phyloP scores from a whole-genome alignment of 2,113 vertebrate genomes.

The Ophthalmolycus amberensis region DNA sequence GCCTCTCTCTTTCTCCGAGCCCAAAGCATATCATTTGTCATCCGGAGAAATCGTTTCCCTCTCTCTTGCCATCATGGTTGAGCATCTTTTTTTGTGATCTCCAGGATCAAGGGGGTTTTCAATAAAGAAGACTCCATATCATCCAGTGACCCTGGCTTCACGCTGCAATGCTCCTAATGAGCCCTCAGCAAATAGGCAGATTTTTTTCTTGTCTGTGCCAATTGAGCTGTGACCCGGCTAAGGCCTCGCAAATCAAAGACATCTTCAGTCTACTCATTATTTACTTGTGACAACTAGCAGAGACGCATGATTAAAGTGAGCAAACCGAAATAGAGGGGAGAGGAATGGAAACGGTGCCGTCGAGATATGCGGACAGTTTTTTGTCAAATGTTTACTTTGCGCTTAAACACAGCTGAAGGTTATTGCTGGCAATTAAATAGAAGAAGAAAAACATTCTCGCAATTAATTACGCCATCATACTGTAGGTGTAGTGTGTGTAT shows the following conservation, averaged over 20 bases:
- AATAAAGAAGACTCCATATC: constrained; percentile 59
- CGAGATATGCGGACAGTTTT: constrained; percentile 31
- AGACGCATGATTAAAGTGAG: constrained; percentile 74
- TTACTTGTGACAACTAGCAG: constrained; percentile 71
- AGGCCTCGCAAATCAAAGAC: constrained; percentile 72
- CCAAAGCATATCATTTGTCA: constrained; percentile 64
- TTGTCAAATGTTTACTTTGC: constrained; percentile 62
- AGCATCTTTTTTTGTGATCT: constrained; percentile 66
- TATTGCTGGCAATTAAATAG: constrained; percentile 61
- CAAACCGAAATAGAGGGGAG: constrained; percentile 55
- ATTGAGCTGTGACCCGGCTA: constrained; percentile 73
- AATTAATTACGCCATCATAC: not conserved
- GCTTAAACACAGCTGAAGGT: constrained; percentile 62
- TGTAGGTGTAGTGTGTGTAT: not conserved
- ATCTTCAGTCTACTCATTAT: constrained; percentile 75
- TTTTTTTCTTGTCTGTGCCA: constrained; percentile 59
- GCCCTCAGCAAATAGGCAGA: constrained; percentile 60
- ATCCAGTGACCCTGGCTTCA: constrained; percentile 62
- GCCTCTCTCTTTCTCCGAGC: constrained; percentile 39
- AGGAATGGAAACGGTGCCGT: constrained; percentile 23
- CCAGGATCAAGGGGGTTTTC: constrained; percentile 70
- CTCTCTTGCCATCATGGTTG: constrained; percentile 47
- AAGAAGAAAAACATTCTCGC: not conserved
- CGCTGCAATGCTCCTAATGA: constrained; percentile 68
- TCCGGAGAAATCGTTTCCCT: constrained; percentile 60